Base-by-base conservation (phyloP, 2,113 vertebrate species). In the Macquaria ambigua region DNA sequence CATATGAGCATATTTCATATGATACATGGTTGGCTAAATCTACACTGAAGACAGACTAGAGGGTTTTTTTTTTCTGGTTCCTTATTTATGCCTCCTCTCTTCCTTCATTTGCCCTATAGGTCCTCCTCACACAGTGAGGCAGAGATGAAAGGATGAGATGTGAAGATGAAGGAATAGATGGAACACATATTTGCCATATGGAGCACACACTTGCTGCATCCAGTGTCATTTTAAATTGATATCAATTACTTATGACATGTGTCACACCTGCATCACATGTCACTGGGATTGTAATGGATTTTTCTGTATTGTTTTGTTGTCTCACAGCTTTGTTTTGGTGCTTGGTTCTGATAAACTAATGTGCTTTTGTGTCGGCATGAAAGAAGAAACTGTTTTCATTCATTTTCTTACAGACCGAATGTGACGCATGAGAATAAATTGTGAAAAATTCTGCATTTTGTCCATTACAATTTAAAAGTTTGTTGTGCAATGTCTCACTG, bases 111-210 rank as follows among this genome's bases (percentile, higher is more conserved):
- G 43, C 50, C 37, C 58, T 55, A n/a, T 31, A 48, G n/a, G 6
- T 74, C 46, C 0, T 59, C 15, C 28, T 50, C 20, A 50, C 6
- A 15, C 69, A 71, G 69, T 66, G 41, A 63, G 25, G 5, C 53
- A 46, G 72, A 81, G 67, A 68, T 69, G 34, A 72, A 78, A 67
- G 25, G 43, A 46, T 71, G 23, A 76, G 3, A 59, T 68, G 70
- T 61, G 37, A 78, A 48, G 64, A 37, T 73, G 23, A 73, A 79
- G 53, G 82, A 76, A 75, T 25, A 74, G 31, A 78, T 78, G 5
- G 58, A 83, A 78, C 34, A 71, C 48, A 58, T 66, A 48, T 72
- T 69, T 78, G 43, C 79, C 79, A 79, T 62, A 66, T 83, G 83
- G 12, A 76, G 43, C 56, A 66, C 56, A 39, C 34, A 31, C 28